Evolutionary conservation across 2,113 vertebrate species (phyloP).

Genomic region (Halcyon malimbica): DNA sequence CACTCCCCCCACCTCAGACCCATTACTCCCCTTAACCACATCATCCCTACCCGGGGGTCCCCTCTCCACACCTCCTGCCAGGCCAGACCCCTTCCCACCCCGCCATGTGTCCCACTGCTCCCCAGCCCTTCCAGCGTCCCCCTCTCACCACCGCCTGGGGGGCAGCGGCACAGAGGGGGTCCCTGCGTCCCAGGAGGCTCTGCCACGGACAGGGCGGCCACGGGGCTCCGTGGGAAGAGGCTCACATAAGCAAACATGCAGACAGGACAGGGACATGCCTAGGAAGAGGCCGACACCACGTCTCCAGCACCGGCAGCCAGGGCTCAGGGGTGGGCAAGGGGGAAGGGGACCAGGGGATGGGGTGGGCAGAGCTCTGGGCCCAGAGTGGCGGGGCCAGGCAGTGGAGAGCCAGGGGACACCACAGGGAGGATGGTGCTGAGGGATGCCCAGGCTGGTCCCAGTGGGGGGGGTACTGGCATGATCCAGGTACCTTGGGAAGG

Average conservation of each 20-base stretch:
- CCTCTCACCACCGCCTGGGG: neutral
- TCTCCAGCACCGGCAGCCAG: conserved; percentile 52
- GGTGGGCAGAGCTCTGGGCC: neutral
- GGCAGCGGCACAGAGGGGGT: neutral
- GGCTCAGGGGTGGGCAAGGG: neutral
- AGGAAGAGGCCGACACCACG: conserved; percentile 70
- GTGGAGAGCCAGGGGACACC: neutral
- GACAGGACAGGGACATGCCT: conserved; percentile 70
- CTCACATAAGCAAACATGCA: conserved; percentile 72
- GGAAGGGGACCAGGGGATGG: neutral
- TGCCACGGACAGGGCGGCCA: neutral
- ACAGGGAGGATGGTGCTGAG: neutral
- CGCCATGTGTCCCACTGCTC: neutral
- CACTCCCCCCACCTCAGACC: neutral
- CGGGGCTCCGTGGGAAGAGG: neutral
- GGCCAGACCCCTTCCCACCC: neutral
- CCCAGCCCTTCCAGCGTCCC: neutral
- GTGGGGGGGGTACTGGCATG: neutral
- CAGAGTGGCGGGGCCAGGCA: neutral
- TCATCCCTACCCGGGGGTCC: rapidly evolving
- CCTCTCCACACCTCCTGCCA: neutral
- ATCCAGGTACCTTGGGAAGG: neutral
- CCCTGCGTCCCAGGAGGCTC: neutral
- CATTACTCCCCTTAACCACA: neutral
- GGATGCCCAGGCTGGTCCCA: neutral